Percentiles rank a stretch among this genome's conserved stretches.
phyloP scores from a whole-genome alignment of 1,140 invertebrate species.

The Drosophila jambulina region DNA sequence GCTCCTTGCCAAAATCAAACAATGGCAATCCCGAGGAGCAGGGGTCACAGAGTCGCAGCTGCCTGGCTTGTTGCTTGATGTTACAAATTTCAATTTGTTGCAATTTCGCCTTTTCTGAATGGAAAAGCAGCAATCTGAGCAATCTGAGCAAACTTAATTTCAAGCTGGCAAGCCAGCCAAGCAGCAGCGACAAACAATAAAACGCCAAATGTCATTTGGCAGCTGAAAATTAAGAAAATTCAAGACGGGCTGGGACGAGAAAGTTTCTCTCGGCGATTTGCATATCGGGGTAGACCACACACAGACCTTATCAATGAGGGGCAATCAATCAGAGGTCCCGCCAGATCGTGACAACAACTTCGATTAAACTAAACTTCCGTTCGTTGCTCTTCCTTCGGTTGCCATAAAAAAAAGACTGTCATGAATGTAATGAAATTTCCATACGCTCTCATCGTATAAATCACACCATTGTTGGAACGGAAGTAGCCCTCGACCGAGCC shows the following conservation, averaged over 20 bases:
- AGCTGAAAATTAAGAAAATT: constrained; percentile 67
- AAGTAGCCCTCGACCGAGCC: constrained; percentile 58
- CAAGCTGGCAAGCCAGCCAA: constrained; percentile 30
- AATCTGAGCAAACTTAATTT: constrained; percentile 32
- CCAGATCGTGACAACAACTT: constrained; percentile 74
- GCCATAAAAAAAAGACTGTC: constrained; percentile 51
- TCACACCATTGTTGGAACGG: constrained; percentile 77
- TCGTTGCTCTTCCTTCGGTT: constrained; percentile 22
- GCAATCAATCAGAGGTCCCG: constrained; percentile 69
- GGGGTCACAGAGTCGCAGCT: constrained; percentile 53
- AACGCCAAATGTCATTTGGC: constrained; percentile 65
- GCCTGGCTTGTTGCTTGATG: constrained; percentile 46
- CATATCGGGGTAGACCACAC: constrained; percentile 39
- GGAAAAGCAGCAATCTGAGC: constrained; percentile 13
- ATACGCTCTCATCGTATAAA: constrained; percentile 63
- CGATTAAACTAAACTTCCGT: constrained; percentile 80
- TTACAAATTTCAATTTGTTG: constrained; percentile 66
- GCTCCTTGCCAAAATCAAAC: constrained; percentile 36
- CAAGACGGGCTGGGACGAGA: constrained; percentile 11
- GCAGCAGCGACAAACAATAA: constrained; percentile 54
- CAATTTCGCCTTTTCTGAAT: constrained; percentile 31
- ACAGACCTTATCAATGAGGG: constrained; percentile 62
- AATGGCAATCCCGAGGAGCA: constrained; percentile 18
- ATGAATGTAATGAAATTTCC: constrained; percentile 72
- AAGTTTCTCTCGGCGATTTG: constrained; percentile 39